Conservation (phyloP, 2,888 invertebrate genomes). For the Linnaemya vulpina region DNA sequence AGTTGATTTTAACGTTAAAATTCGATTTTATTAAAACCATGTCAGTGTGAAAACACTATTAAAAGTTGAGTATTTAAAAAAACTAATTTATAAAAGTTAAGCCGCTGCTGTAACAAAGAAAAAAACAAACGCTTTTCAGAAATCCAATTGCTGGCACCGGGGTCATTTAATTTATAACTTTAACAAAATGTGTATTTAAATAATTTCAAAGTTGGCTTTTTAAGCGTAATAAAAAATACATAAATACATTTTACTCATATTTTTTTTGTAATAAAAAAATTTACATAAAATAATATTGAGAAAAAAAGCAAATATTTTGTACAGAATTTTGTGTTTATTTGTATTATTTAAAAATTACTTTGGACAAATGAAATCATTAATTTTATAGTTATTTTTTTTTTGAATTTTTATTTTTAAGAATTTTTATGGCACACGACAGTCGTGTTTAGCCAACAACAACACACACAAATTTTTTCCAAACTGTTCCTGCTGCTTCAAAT, state of each 20-base stretch:
- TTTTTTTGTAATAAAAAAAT: not conserved
- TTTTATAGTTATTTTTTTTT: not conserved
- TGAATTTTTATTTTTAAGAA: conserved; percentile 17
- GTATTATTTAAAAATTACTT: not conserved
- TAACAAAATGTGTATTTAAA: not conserved
- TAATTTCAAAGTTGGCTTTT: not conserved
- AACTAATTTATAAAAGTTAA: conserved; percentile 45
- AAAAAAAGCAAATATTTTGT: not conserved
- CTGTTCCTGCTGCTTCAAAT: not conserved
- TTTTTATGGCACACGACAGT: conserved; percentile 64
- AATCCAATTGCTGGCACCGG: conserved; percentile 37
- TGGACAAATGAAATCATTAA: conserved; percentile 18
- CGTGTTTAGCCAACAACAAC: conserved; percentile 4
- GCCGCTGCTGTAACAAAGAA: not conserved
- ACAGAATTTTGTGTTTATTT: not conserved
- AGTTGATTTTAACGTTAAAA: too few relatives aligned
- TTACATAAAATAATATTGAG: too few relatives aligned
- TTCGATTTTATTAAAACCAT: too few relatives aligned
- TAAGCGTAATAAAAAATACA: too few relatives aligned
- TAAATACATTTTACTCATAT: not conserved
- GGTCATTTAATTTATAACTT: conserved; percentile 45
- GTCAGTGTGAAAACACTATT: too few relatives aligned
- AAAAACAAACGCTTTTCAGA: not conserved
- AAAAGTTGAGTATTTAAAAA: conserved; percentile 43
- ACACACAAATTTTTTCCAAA: not conserved